Evolutionary conservation across 2,113 vertebrate species (phyloP), one percentile per base, ranked within the genome.

Genomic region (Scatophagus argus): DNA sequence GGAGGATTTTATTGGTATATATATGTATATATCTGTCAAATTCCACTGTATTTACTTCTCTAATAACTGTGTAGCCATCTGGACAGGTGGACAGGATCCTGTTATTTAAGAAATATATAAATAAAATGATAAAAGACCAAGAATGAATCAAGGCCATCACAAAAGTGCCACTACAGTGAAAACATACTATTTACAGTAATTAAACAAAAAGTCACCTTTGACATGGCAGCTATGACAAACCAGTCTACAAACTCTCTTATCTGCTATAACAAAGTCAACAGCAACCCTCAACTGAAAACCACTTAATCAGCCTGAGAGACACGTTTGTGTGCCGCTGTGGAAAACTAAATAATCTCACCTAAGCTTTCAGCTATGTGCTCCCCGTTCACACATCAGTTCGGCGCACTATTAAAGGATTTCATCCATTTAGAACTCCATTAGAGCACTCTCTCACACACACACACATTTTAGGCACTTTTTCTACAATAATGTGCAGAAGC

Each of bases 291-390:
- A 21, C 44, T 32, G 54, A 25, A 65, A 82, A 56, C 44, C 65
- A 56, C 34, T 44, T 54, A 80, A n/a, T 77, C 70, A 63, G 70
- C 65, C 67, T 36, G 25, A 54, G 14, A 41, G 34, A 13, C 39
- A 52, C 27, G 34, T 63, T 63, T 58, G 38, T 71, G 27, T 32
- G 43, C 32, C 73, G 69, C 65, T 61, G 74, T 65, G 73, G 74
- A 76, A 85, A 81, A 75, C 60, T 16, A 44, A 71, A 51, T 46
- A 23, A 65, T 71, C 68, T 77, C 73, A 84, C 74, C 76, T 74
- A 56, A 74, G 72, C 64, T 36, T 67, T 64, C 41, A 77, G 79
- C 74, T 79, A 85, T 83, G 68, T 68, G 9, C 25, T 75, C 67
- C 13, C 64, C 82, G 79, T 82, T 70, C 55, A 72, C 73, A 65